Percentiles rank a stretch among this genome's conserved stretches.
Evolutionary conservation across 1,140 invertebrate genomes (phyloP).

Genomic region (Drosophila ironensis): DNA sequence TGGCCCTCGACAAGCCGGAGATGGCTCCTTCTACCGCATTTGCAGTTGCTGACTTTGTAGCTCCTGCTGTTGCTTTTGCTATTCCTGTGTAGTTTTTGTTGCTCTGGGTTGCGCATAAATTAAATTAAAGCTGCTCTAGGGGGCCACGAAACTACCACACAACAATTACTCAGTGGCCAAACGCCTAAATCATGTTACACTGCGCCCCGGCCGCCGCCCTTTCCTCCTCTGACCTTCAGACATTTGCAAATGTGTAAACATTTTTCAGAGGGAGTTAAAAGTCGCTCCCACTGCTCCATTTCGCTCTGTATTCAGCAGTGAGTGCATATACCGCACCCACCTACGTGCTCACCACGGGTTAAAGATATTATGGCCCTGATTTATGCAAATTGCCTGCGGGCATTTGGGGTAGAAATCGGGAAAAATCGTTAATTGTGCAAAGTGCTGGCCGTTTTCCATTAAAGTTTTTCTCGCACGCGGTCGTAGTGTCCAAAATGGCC

Average conservation of each 20-base stretch:
- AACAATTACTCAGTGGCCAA: constrained; percentile 67
- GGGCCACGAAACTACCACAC: constrained; percentile 49
- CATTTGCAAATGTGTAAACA: constrained; percentile 79
- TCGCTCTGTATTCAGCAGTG: no score
- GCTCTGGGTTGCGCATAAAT: constrained; percentile 52
- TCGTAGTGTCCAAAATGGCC: not conserved
- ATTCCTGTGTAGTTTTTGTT: constrained; percentile 1
- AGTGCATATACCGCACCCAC: not conserved
- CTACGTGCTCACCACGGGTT: constrained; percentile 61
- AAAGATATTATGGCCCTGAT: constrained; percentile 78
- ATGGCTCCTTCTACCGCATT: constrained; percentile 12
- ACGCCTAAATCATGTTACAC: constrained; percentile 72
- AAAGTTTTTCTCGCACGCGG: constrained; percentile 29
- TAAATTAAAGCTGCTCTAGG: constrained; percentile 67
- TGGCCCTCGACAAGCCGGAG: constrained; percentile 55
- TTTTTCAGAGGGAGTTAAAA: constrained; percentile 64
- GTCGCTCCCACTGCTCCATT: no score
- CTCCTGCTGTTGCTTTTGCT: constrained; percentile 4
- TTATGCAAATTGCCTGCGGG: constrained; percentile 71
- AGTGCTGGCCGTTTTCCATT: constrained; percentile 70
- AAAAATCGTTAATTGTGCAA: constrained; percentile 79
- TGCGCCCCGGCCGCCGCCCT: not conserved
- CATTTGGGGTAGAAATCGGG: constrained; percentile 52
- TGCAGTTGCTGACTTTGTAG: constrained; percentile 7
- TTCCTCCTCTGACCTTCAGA: constrained; percentile 63